A percentile compares a stretch with the other conserved stretches of the same genome.
Conservation (phyloP, 2,888 invertebrate species). For the Morinoia aosen region DNA sequence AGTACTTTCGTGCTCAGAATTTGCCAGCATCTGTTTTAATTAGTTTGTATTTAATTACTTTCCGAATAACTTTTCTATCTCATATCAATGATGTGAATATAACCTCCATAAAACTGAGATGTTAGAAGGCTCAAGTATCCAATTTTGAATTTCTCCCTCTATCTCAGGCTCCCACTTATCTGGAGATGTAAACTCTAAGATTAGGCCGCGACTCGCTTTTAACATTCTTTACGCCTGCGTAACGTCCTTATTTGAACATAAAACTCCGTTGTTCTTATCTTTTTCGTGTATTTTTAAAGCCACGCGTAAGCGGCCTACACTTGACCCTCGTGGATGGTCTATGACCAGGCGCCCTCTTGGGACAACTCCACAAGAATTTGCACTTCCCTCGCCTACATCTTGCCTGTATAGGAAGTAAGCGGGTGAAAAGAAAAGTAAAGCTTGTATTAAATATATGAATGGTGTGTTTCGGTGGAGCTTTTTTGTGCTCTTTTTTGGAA, state of each 20-base stretch:
- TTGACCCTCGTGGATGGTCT: conserved; percentile 19
- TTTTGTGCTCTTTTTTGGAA: too few species aligned
- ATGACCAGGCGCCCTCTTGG: not conserved
- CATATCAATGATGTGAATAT: not conserved
- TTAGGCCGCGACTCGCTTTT: not conserved
- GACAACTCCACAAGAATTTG: not conserved
- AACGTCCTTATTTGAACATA: conserved; percentile 15
- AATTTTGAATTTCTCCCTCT: not conserved
- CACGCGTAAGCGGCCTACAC: not conserved
- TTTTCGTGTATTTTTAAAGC: not conserved
- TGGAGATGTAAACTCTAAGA: not conserved
- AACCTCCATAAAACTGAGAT: not conserved
- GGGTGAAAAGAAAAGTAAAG: not conserved
- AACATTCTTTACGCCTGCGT: conserved; percentile 11
- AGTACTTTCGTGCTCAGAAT: too few species aligned
- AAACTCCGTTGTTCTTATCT: conserved; percentile 6
- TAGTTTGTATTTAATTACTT: not conserved
- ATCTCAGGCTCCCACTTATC: not conserved
- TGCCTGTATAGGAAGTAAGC: not conserved
- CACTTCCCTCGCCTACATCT: not conserved
- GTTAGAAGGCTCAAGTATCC: not conserved
- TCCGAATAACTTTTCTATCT: not conserved
- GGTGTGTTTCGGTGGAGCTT: too few species aligned
- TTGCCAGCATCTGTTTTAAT: too few species aligned
- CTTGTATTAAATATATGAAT: not conserved